Percentiles rank a stretch among this genome's conserved stretches.
phyloP scores from a whole-genome alignment of 1,140 invertebrate genomes.

The Holotrichia oblita region DNA sequence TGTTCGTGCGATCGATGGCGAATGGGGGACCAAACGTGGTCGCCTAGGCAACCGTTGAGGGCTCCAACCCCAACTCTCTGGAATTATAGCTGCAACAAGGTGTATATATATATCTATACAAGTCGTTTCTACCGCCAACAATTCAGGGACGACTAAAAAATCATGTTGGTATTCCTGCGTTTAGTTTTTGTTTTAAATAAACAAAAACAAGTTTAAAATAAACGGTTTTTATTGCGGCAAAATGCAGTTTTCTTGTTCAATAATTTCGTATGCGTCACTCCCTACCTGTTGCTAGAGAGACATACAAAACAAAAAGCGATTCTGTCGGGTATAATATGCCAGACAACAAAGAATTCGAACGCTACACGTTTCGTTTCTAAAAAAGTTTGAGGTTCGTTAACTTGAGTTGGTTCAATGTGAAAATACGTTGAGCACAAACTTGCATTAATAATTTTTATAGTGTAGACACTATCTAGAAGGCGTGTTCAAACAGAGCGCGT shows the following conservation, averaged over 20 bases:
- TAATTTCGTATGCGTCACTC: constrained; percentile 11
- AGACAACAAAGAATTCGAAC: not conserved
- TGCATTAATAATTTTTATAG: too few relatives aligned
- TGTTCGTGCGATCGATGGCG: constrained; percentile 55
- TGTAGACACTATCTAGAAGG: not conserved
- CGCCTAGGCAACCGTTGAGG: constrained; percentile 56
- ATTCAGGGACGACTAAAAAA: not conserved
- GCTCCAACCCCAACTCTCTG: constrained; percentile 55
- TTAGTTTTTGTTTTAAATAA: too few relatives aligned
- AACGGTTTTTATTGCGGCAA: not conserved
- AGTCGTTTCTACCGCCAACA: not conserved
- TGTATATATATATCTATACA: constrained; percentile 47
- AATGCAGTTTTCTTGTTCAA: constrained; percentile 7
- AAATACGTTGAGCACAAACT: too few relatives aligned
- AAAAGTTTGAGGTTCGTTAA: too few relatives aligned
- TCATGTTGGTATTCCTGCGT: too few relatives aligned
- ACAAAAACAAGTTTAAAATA: too few relatives aligned
- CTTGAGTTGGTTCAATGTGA: too few relatives aligned
- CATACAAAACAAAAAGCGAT: constrained; percentile 6
- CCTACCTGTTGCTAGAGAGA: constrained; percentile 10
- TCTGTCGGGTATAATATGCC: not conserved
- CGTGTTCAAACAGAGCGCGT: not conserved
- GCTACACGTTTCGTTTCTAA: too few relatives aligned
- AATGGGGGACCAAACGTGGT: constrained; percentile 57
- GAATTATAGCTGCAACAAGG: constrained; percentile 60